Evolutionary conservation across 1,140 invertebrate species (phyloP), one percentile per base, ranked within the genome.

Genomic region (Globodera rostochiensis): DNA sequence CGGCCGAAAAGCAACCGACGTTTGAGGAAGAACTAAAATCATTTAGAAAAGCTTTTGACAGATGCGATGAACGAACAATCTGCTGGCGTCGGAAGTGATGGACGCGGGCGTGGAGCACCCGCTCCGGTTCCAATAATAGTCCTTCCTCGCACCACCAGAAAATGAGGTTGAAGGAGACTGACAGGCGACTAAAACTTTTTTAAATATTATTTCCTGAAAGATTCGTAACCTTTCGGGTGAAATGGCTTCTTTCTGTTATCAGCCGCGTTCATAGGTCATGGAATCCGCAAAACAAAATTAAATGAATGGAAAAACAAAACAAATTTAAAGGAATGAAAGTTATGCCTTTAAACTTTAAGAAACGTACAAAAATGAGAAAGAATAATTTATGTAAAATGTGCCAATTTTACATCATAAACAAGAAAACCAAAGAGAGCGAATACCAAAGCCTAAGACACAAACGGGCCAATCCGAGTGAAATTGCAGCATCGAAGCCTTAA

Each of bases 1-100:
- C 89, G 3, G 83, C 84, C 8, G 89, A 87, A n/a, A 89, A 84
- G 82, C 88, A 89, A 78, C 88, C 88, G 73, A 88, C 82, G 60
- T 86, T 87, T 25, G 47, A 64, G 60, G 84, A 13, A 6, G 86
- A 81, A n/a, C 73, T 85, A 46, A 45, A 57, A 45, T 13, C 74
- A 83, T n/a, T 36, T n/a, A 7, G 69, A 77, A 15, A 9, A 50
- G 50, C 36, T 70, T 36, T 36, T n/a, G 19, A 15, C 11, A 21
- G 25, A 67, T 25, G 25, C n/a, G 21, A 73, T 19, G 57, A 50
- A 84, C 36, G 74, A 45, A 83, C 82, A 73, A 78, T 78, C 25
- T 78, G 49, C 64, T 78, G 49, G 87, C 69, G 49, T 25, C 66
- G 21, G 87, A 83, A 36, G 85, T 84, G 57, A 79, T 78, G 15